phyloP scores from a whole-genome alignment of 2,888 invertebrate genomes.

The Drosophila setosimentum region DNA sequence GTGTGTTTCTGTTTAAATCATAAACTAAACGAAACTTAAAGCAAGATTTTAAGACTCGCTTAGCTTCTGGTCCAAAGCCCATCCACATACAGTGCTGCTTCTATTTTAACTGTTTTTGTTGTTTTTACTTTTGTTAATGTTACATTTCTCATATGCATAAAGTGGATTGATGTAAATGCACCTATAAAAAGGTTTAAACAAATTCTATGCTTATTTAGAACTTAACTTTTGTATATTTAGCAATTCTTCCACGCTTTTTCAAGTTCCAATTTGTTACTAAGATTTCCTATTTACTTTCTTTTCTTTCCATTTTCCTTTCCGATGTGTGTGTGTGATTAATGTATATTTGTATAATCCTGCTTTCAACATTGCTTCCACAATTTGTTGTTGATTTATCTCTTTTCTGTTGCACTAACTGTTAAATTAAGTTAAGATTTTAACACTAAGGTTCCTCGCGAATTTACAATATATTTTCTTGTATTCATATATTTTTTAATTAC shows the following conservation, averaged over 20 bases:
- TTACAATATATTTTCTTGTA: slow-evolving; percentile 58
- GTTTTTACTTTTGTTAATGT: slow-evolving; percentile 31
- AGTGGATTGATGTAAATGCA: slow-evolving; percentile 66
- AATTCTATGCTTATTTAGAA: slow-evolving; percentile 45
- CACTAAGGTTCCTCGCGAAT: slow-evolving; percentile 65
- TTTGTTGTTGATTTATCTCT: slow-evolving; percentile 20
- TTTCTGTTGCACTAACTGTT: slow-evolving; percentile 53
- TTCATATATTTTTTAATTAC: slow-evolving; percentile 24
- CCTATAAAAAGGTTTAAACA: slow-evolving; percentile 60
- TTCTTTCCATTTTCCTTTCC: slow-evolving; percentile 19
- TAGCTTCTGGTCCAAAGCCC: slow-evolving; percentile 3
- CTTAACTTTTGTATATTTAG: slow-evolving; percentile 31
- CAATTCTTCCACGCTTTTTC: slow-evolving; percentile 38
- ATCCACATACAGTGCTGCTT: slow-evolving; percentile 11
- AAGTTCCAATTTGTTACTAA: slow-evolving; percentile 69
- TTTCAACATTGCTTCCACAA: slow-evolving; percentile 53
- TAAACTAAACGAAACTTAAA: slow-evolving; percentile 55
- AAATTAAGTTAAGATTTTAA: slow-evolving; percentile 52
- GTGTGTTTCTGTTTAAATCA: slow-evolving; percentile 35
- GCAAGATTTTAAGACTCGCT: slow-evolving; percentile 9
- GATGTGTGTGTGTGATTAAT: slow-evolving; percentile 15
- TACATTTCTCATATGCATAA: slow-evolving; percentile 34
- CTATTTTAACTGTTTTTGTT: slow-evolving; percentile 24
- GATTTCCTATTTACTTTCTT: slow-evolving; percentile 40
- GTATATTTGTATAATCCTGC: slow-evolving; percentile 59